Conservation (phyloP, 2,888 invertebrate species). For the Perizoma flavofasciatum region DNA sequence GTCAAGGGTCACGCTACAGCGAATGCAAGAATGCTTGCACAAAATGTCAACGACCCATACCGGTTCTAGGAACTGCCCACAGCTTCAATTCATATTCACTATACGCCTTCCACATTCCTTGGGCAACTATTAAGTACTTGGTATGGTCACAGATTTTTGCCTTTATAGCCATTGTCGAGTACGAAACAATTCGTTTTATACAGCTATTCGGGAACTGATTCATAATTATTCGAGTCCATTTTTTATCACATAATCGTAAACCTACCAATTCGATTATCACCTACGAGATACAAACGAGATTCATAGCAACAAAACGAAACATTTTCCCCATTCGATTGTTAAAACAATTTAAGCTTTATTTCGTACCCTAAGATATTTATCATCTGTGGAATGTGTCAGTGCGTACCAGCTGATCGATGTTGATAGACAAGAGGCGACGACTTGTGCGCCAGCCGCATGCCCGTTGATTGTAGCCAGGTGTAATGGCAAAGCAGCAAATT, state of each 20-base stretch:
- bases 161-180: too few relatives aligned
- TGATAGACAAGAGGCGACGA: slow-evolving; percentile 86
- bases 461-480: too few relatives aligned
- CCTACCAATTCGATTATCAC: too few relatives aligned
- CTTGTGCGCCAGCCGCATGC: background rate
- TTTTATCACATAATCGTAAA: too few relatives aligned
- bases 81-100: slow-evolving; percentile 32
- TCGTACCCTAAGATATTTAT: too few relatives aligned
- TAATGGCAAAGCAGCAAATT: slow-evolving; percentile 87
- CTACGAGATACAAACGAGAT: too few relatives aligned
- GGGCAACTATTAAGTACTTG: background rate
- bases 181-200: too few relatives aligned
- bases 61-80: slow-evolving; percentile 43
- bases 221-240: too few relatives aligned
- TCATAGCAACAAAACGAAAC: too few relatives aligned
- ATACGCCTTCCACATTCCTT: slow-evolving; percentile 31
- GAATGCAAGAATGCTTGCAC: slow-evolving; percentile 32
- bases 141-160: slow-evolving; percentile 14
- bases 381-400: background rate
- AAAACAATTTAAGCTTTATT: too few relatives aligned
- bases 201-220: too few relatives aligned
- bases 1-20: slow-evolving; percentile 13
- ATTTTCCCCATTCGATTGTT: too few relatives aligned
- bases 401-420: slow-evolving; percentile 92
- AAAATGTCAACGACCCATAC: slow-evolving; percentile 46